A percentile compares a stretch with the other conserved stretches of the same genome.
These are phyloP conservation scores for Rhinolophus sinicus DNA, from an alignment of 2,113 vertebrate species.

Conservation along the genomic window DNA sequence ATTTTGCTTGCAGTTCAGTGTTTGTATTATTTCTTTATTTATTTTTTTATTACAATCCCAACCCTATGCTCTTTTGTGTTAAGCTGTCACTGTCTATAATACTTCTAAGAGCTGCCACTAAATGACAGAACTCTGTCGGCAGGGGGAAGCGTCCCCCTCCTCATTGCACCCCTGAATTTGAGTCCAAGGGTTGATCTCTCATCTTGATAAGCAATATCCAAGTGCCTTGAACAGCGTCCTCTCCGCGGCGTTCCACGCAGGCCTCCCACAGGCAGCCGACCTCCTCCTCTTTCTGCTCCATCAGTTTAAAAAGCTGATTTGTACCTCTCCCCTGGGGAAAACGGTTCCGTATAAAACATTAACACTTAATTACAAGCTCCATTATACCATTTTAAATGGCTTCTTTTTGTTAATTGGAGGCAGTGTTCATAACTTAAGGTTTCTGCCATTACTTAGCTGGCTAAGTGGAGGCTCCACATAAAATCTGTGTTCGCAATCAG, in stretches of 20 bases:
- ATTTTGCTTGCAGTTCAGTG: slow-evolving; percentile 72
- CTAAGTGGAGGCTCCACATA: background rate
- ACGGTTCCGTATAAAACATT: slow-evolving; percentile 82
- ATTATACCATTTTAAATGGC: slow-evolving; percentile 82
- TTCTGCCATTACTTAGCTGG: slow-evolving; percentile 44
- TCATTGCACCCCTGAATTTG: slow-evolving; percentile 65
- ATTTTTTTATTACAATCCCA: slow-evolving; percentile 70
- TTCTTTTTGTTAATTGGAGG: slow-evolving; percentile 83
- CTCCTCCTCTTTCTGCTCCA: slow-evolving; percentile 74
- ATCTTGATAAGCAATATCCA: slow-evolving; percentile 89
- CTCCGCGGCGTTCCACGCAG: slow-evolving; percentile 57
- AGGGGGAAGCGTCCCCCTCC: slow-evolving; percentile 26
- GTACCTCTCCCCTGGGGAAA: slow-evolving; percentile 82
- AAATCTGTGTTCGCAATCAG: background rate
- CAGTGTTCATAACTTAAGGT: slow-evolving; percentile 77
- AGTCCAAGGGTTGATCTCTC: slow-evolving; percentile 85
- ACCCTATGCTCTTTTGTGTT: slow-evolving; percentile 79
- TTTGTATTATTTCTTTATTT: slow-evolving; percentile 67
- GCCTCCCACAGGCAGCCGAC: slow-evolving; percentile 58
- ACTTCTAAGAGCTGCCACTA: slow-evolving; percentile 82
- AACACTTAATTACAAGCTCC: slow-evolving; percentile 85
- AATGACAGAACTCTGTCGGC: slow-evolving; percentile 71
- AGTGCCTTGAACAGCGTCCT: slow-evolving; percentile 88
- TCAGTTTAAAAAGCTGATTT: slow-evolving; percentile 82
- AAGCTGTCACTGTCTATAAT: slow-evolving; percentile 80